Conservation (phyloP, 2,797 vertebrate genomes). For the Scyliorhinus canicula region DNA sequence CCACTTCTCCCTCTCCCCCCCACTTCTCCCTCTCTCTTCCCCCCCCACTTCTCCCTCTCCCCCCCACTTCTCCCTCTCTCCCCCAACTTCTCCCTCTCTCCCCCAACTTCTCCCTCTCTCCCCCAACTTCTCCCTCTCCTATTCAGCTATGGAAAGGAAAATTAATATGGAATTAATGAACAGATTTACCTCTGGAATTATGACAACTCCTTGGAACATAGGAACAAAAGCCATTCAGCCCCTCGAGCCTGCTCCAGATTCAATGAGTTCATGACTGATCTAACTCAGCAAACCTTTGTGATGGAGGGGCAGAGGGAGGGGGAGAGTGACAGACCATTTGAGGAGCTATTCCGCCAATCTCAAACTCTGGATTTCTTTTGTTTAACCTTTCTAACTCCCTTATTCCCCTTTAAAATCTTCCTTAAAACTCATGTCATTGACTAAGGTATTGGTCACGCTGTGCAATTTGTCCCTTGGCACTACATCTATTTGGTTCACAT, state of each 20-base stretch:
- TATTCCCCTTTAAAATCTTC: background rate
- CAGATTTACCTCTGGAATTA: background rate
- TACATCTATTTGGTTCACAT: background rate
- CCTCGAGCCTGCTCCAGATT: too few species aligned
- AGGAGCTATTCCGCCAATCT: background rate
- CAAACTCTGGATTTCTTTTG: background rate
- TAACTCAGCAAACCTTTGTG: background rate
- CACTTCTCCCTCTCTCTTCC: too few species aligned
- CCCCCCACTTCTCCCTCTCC: too few species aligned
- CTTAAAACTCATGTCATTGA: background rate
- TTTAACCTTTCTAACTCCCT: background rate
- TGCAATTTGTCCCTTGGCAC: background rate
- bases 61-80: too few species aligned
- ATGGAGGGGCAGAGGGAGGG: background rate
- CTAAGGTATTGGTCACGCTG: background rate
- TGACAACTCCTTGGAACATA: background rate
- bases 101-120: too few species aligned
- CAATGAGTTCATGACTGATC: too few species aligned
- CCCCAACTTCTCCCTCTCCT: too few species aligned
- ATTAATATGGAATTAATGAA: background rate
- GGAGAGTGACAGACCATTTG: background rate
- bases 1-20: too few species aligned
- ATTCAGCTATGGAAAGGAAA: background rate
- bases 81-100: too few species aligned
- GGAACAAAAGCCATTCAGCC: too few species aligned